Evolutionary conservation across 2,797 vertebrate species (phyloP).

Genomic region (Pristis pectinata): DNA sequence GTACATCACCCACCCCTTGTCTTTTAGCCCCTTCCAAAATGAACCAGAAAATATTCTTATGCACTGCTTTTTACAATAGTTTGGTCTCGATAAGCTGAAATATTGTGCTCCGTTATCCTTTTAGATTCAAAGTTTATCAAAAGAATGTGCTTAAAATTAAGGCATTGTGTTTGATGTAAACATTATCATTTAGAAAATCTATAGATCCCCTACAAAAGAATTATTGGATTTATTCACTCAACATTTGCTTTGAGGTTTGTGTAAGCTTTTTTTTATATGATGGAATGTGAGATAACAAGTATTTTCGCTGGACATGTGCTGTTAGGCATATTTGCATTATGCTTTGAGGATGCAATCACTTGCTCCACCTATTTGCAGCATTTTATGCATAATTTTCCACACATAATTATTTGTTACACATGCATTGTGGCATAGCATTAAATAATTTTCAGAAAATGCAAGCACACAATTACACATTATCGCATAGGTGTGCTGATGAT

Average conservation of each 20-base stretch:
- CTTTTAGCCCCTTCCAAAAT: too few species aligned
- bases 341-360: background rate
- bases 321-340: background rate
- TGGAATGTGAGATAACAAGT: background rate
- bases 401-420: too few species aligned
- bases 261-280: background rate
- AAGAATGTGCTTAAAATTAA: background rate
- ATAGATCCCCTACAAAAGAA: background rate
- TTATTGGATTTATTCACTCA: background rate
- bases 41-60: too few species aligned
- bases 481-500: background rate
- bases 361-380: background rate
- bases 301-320: background rate
- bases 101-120: background rate
- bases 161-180: background rate
- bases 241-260: background rate
- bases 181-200: too few species aligned
- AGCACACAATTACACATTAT: background rate
- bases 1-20: too few species aligned
- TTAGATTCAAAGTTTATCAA: background rate
- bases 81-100: background rate
- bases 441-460: background rate
- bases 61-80: too few species aligned
- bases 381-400: background rate
- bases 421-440: background rate